These are phyloP conservation scores for Threskiornis aethiopicus DNA, from an alignment of 2,797 vertebrate genomes.

Conservation along the genomic window DNA sequence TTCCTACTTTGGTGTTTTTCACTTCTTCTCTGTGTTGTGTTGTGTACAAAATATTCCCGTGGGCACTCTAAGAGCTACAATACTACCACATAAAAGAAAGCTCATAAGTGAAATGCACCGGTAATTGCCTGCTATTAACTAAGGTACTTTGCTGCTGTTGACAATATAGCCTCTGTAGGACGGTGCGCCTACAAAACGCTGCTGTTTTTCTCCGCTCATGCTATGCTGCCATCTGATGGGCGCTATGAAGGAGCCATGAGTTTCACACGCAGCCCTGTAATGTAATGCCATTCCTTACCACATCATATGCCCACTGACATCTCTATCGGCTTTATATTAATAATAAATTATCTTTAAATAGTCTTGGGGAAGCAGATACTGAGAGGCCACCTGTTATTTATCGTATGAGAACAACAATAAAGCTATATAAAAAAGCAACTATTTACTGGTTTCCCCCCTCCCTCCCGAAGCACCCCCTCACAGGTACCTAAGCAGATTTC, in stretches of 20 bases:
- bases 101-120: fast-evolving
- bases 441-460: neutral
- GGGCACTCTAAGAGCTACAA: neutral
- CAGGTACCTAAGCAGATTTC: neutral
- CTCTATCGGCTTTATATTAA: neutral
- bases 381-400: neutral
- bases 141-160: neutral
- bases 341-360: neutral
- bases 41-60: neutral
- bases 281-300: neutral
- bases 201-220: neutral
- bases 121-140: neutral
- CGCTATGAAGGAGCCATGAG: fast-evolving
- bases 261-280: neutral
- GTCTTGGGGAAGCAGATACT: neutral
- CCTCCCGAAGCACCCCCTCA: neutral
- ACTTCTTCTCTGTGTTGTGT: neutral
- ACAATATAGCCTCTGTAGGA: neutral
- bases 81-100: neutral
- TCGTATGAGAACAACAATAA: neutral
- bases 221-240: constrained; percentile 60
- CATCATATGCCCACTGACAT: neutral
- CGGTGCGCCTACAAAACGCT: fast-evolving
- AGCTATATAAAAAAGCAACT: neutral
- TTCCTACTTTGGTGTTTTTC: neutral